Conservation (phyloP, 2,888 invertebrate species). For the Epinotia ramella region DNA sequence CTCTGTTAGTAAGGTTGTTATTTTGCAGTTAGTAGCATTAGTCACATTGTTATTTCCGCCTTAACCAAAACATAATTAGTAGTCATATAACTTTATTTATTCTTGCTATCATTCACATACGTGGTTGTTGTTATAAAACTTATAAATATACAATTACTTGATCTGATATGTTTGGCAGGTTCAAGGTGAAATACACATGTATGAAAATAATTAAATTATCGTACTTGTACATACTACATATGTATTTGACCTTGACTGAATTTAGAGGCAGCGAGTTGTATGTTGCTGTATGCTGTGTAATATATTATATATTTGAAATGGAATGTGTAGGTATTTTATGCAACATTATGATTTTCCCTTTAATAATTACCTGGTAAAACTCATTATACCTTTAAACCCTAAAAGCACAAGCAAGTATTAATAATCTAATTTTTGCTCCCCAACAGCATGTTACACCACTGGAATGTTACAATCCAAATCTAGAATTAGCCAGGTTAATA, state of each 20-base stretch:
- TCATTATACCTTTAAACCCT: neutral
- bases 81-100: neutral
- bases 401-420: constrained; percentile 9
- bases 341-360: neutral
- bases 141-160: constrained; percentile 8
- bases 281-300: too few relatives aligned
- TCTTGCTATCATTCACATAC: neutral
- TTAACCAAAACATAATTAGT: constrained; percentile 37
- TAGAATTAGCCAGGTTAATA: constrained; percentile 3
- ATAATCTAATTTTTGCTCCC: neutral
- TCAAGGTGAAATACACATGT: neutral
- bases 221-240: neutral
- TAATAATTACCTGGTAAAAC: too few relatives aligned
- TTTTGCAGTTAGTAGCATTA: constrained; percentile 61
- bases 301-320: neutral
- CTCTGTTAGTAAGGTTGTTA: constrained; percentile 76
- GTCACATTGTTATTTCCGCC: constrained; percentile 40
- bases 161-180: neutral
- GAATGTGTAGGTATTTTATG: neutral
- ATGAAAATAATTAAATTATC: neutral
- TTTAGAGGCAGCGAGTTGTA: neutral
- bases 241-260: neutral
- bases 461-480: neutral
- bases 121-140: neutral
- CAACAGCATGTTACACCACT: neutral